These are phyloP conservation scores for Pedetes capensis DNA, from an alignment of 2,113 vertebrate genomes.

Conservation along the genomic window DNA sequence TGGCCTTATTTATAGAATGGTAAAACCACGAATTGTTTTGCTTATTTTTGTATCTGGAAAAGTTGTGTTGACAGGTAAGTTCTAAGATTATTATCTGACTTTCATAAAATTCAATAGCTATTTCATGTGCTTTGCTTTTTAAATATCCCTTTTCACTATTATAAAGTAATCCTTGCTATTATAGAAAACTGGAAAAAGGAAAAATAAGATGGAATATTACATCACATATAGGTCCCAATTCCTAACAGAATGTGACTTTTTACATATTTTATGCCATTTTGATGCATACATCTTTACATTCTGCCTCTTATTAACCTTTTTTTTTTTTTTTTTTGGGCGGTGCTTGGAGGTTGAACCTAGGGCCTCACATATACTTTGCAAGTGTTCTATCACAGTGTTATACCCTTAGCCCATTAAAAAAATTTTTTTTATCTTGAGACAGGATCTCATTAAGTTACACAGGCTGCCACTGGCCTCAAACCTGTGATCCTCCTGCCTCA, in stretches of 20 bases:
- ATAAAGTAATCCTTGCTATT: background rate
- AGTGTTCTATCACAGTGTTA: too few species aligned
- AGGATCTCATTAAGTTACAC: too few species aligned
- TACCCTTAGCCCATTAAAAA: too few species aligned
- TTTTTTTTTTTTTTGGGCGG: too few species aligned
- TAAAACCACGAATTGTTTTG: conserved; percentile 96
- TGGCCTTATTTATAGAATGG: conserved; percentile 98
- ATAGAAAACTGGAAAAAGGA: background rate
- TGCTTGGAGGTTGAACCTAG: too few species aligned
- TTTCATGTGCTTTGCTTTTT: background rate
- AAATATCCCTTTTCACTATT: background rate
- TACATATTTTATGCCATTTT: background rate
- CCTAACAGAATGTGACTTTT: conserved; percentile 4
- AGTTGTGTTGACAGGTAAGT: conserved; percentile 95
- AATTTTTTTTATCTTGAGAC: too few species aligned
- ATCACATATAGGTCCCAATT: background rate
- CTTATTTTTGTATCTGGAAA: conserved; percentile 99
- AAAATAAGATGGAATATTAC: background rate
- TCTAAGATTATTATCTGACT: background rate
- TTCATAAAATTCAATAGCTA: background rate
- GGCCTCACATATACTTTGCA: too few species aligned
- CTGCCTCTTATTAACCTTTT: too few species aligned
- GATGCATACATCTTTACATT: background rate
- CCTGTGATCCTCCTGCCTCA: too few species aligned
- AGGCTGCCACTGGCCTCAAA: too few species aligned